Percentiles rank a stretch among this genome's conserved stretches.
Conservation (phyloP, 2,797 vertebrate species). For the Centropyge bicolor region DNA sequence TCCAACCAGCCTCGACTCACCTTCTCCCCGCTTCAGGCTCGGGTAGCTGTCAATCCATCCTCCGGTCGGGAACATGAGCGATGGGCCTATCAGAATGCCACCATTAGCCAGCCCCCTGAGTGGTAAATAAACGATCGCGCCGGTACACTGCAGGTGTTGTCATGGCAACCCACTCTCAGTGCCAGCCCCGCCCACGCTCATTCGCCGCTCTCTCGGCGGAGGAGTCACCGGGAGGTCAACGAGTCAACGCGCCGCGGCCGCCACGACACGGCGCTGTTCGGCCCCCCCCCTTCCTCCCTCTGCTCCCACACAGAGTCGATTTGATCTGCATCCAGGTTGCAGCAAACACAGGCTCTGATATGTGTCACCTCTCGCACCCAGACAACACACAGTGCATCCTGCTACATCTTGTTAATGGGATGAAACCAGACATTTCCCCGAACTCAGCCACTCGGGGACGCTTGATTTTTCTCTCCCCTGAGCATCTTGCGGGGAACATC, state of each 20-base stretch:
- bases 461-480: conserved; percentile 1
- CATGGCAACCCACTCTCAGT: conserved; percentile 88
- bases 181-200: conserved; percentile 78
- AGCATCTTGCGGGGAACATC: conserved; percentile 1
- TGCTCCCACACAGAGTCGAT: conserved; percentile 16
- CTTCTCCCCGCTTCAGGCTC: conserved; percentile 79
- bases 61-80: conserved; percentile 79
- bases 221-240: conserved; percentile 95
- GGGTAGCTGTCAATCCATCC: conserved; percentile 83
- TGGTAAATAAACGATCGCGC: conserved; percentile 93
- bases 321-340: conserved; percentile 60
- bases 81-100: conserved; percentile 86
- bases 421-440: conserved; percentile 29
- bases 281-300: conserved; percentile 30
- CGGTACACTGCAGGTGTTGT: conserved; percentile 94
- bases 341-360: conserved; percentile 41
- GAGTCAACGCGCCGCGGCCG: conserved; percentile 68
- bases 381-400: conserved; percentile 6
- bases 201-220: conserved; percentile 79
- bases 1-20: conserved; percentile 72
- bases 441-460: conserved; percentile 15
- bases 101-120: conserved; percentile 88
- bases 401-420: conserved; percentile 44
- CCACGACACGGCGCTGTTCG: conserved; percentile 79
- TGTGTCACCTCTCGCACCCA: conserved; percentile 38